A percentile compares a stretch with the other conserved stretches of the same genome.
Evolutionary conservation across 2,113 vertebrate genomes (phyloP).

Genomic region (Eleginops maclovinus): DNA sequence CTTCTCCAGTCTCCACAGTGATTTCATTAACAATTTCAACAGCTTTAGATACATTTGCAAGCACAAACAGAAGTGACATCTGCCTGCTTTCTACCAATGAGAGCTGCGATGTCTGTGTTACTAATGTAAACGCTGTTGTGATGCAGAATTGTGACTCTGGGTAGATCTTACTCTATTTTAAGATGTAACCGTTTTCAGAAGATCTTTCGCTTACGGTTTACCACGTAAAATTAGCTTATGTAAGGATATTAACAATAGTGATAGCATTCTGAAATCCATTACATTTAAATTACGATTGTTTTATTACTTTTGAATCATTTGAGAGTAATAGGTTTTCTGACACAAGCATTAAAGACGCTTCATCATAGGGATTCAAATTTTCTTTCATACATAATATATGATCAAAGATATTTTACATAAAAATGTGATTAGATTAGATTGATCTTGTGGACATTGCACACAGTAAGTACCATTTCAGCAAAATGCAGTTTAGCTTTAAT

Average conservation of each 20-base stretch:
- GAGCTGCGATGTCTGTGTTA: conserved; percentile 37
- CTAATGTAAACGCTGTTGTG: conserved; percentile 67
- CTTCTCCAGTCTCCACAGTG: neutral
- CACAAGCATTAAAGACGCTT: conserved; percentile 16
- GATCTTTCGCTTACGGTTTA: conserved; percentile 18
- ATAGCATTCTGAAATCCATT: conserved; percentile 17
- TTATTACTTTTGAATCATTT: neutral
- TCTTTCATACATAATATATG: conserved; percentile 27
- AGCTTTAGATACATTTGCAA: conserved; percentile 22
- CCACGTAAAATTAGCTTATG: conserved; percentile 5
- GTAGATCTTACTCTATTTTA: conserved; percentile 55
- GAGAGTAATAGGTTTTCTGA: conserved; percentile 15
- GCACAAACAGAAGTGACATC: conserved; percentile 44
- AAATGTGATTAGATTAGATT: neutral
- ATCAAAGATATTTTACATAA: conserved; percentile 18
- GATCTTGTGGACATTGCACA: neutral
- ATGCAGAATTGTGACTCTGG: conserved; percentile 59
- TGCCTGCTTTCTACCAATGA: conserved; percentile 57
- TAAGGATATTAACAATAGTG: neutral
- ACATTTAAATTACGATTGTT: conserved; percentile 7
- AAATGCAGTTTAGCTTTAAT: neutral
- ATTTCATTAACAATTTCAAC: conserved; percentile 10
- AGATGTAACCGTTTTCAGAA: conserved; percentile 27
- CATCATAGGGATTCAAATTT: conserved; percentile 2
- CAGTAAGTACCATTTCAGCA: neutral